These are phyloP conservation scores for Trogon surrucura DNA, from an alignment of 2,113 vertebrate species.

Conservation along the genomic window DNA sequence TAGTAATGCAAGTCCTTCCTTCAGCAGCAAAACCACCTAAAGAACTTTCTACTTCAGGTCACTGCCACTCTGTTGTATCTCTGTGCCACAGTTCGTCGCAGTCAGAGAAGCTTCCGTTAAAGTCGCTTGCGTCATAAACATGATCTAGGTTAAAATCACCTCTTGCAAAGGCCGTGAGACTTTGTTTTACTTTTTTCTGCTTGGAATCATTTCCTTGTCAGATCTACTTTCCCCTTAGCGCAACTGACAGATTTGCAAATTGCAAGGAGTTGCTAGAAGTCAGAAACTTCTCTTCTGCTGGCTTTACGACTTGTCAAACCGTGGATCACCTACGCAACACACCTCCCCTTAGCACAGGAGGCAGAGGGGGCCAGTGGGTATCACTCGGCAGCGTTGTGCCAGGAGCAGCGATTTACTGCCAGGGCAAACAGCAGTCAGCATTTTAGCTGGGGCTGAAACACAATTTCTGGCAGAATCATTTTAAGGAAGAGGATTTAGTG, in stretches of 20 bases:
- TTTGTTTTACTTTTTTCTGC: background rate
- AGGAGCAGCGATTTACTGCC: background rate
- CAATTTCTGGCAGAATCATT: background rate
- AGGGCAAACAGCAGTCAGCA: background rate
- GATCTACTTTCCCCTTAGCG: background rate
- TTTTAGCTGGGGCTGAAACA: background rate
- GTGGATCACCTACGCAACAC: background rate
- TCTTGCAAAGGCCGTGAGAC: background rate
- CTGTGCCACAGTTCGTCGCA: background rate
- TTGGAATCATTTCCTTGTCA: background rate
- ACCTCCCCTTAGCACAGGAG: background rate
- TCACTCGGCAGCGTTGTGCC: accelerated
- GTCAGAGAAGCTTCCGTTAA: background rate
- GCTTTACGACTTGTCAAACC: background rate
- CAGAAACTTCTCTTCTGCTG: background rate
- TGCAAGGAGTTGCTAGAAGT: background rate
- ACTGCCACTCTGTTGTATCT: background rate
- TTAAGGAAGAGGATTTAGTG: background rate
- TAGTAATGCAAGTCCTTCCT: background rate
- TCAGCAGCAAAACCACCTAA: background rate
- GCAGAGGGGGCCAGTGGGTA: background rate
- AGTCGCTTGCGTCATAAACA: background rate
- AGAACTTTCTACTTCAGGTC: background rate
- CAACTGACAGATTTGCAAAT: background rate
- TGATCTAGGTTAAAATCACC: background rate